Evolutionary conservation across 2,797 vertebrate genomes (phyloP).

Genomic region (Ambastaia sidthimunki): DNA sequence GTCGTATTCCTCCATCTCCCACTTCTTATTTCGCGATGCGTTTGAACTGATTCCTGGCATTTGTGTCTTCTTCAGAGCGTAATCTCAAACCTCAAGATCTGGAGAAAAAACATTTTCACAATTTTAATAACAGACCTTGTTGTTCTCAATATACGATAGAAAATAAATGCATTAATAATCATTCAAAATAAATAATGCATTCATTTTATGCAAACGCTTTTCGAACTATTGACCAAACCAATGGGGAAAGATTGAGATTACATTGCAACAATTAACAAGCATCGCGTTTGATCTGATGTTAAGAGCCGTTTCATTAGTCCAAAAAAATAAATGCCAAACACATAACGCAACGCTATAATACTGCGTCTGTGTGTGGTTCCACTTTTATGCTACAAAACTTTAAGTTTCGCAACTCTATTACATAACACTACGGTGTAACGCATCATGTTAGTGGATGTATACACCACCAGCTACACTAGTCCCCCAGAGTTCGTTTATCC

Average conservation of each 20-base stretch:
- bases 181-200: no score
- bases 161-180: neutral
- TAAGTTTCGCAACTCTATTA: slow-evolving; percentile 76
- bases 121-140: neutral
- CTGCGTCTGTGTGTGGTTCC: neutral
- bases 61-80: slow-evolving; percentile 26
- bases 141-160: neutral
- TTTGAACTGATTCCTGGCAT: slow-evolving; percentile 79
- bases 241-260: no score
- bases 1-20: slow-evolving; percentile 89
- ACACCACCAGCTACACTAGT: neutral
- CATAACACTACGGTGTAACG: slow-evolving; percentile 65
- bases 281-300: neutral
- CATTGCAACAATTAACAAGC: no score
- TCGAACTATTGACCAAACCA: no score
- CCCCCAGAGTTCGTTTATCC: neutral
- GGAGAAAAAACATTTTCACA: slow-evolving; percentile 39
- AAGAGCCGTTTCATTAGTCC: no score
- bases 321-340: no score
- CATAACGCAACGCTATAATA: neutral
- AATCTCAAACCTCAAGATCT: slow-evolving; percentile 63
- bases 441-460: slow-evolving; percentile 17
- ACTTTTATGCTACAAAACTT: slow-evolving; percentile 27
- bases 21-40: slow-evolving; percentile 75
- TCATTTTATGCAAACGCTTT: neutral